Percentiles rank a stretch among this genome's conserved stretches.
Evolutionary conservation across 1,140 invertebrate genomes (phyloP).

Genomic region (Nixonia krombeini): DNA sequence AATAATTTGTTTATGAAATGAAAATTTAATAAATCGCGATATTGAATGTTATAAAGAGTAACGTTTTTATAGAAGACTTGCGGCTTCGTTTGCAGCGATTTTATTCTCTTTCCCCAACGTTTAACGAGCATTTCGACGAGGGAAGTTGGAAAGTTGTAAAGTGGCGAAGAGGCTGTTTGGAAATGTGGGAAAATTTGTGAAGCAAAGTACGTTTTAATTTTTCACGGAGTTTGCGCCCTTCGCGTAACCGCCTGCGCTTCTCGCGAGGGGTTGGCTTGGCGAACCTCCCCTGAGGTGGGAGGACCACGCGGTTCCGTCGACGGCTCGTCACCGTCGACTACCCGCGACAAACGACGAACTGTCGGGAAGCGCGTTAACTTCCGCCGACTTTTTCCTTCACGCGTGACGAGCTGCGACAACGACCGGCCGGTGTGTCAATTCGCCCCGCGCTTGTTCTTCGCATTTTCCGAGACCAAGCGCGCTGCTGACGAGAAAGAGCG

Average conservation of each 20-base stretch:
- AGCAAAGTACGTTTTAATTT: neutral
- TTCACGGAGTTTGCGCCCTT: slow-evolving; percentile 56
- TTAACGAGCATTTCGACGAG: no score
- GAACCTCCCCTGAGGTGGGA: slow-evolving; percentile 41
- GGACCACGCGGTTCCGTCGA: slow-evolving; percentile 58
- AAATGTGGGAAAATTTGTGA: neutral
- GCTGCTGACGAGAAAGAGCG: no score
- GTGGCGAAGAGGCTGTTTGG: no score
- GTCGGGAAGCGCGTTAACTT: slow-evolving; percentile 42
- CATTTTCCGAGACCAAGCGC: no score
- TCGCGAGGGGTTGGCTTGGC: slow-evolving; percentile 45
- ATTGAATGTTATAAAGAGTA: no score
- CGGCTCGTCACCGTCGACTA: slow-evolving; percentile 54
- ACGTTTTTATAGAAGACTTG: no score
- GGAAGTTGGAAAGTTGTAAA: no score
- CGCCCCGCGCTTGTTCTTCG: neutral
- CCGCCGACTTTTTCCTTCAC: slow-evolving; percentile 24
- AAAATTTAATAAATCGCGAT: no score
- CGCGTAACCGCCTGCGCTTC: slow-evolving; percentile 38
- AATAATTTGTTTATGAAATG: no score
- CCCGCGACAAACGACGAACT: slow-evolving; percentile 55
- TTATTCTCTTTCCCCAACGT: no score
- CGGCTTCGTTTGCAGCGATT: no score
- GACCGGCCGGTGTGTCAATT: neutral
- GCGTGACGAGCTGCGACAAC: neutral